A percentile compares a stretch with the other conserved stretches of the same genome.
phyloP scores from a whole-genome alignment of 1,140 invertebrate species.

The Parasteatoda tepidariorum region DNA sequence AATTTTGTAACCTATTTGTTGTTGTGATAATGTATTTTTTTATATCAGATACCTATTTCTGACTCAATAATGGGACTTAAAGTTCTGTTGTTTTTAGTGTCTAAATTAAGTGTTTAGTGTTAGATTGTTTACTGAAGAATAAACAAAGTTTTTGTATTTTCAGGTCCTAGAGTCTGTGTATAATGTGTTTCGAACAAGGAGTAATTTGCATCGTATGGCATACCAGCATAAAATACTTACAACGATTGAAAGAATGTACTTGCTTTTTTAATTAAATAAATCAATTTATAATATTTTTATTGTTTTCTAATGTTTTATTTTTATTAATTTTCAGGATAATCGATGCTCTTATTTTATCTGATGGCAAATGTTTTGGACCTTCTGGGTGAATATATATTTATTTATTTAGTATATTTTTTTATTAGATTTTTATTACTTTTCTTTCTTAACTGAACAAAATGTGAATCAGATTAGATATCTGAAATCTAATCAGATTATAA shows the following conservation, averaged over 20 bases:
- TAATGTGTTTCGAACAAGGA: slow-evolving; percentile 71
- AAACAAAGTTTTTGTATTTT: too few relatives aligned
- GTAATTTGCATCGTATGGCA: slow-evolving; percentile 70
- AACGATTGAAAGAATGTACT: slow-evolving; percentile 70
- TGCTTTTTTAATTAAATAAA: background rate
- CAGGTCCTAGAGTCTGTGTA: slow-evolving; percentile 66
- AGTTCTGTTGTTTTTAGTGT: too few relatives aligned
- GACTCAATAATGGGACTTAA: too few relatives aligned
- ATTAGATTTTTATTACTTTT: background rate
- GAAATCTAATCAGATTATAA: too few relatives aligned
- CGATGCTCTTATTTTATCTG: slow-evolving; percentile 33
- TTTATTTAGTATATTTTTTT: background rate
- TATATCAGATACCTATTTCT: too few relatives aligned
- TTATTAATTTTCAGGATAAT: slow-evolving; percentile 26
- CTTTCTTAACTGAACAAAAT: too few relatives aligned
- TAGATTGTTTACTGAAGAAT: too few relatives aligned
- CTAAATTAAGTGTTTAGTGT: too few relatives aligned
- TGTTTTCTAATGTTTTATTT: background rate
- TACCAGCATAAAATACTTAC: slow-evolving; percentile 72
- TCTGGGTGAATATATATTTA: slow-evolving; percentile 33
- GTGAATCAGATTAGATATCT: too few relatives aligned
- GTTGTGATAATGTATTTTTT: too few relatives aligned
- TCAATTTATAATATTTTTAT: background rate
- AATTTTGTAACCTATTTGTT: too few relatives aligned
- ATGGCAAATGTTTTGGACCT: slow-evolving; percentile 19